These are phyloP conservation scores for Trachemys scripta DNA, from an alignment of 2,113 vertebrate species.

Conservation along the genomic window DNA sequence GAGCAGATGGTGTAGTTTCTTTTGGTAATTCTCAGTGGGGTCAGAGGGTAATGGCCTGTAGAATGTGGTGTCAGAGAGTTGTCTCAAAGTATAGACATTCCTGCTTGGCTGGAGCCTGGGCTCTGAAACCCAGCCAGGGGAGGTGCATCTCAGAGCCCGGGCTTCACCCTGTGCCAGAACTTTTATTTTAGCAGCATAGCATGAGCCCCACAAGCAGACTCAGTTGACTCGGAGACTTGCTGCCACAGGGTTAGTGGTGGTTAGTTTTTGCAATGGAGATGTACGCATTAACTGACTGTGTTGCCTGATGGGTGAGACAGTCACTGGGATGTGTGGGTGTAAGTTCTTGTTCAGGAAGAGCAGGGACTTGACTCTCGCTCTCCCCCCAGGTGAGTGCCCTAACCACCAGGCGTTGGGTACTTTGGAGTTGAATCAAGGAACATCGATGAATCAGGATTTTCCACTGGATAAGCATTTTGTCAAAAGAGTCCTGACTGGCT, in stretches of 20 bases:
- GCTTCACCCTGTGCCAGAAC: too few relatives aligned
- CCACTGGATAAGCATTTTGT: not conserved
- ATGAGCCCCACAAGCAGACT: not conserved
- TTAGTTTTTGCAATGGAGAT: not conserved
- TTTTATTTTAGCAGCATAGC: not conserved
- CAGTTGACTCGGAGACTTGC: not conserved
- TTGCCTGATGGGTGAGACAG: not conserved
- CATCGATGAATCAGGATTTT: not conserved
- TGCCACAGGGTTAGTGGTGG: not conserved
- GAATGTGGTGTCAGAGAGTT: too few relatives aligned
- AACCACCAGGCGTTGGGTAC: not conserved
- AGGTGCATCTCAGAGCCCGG: not conserved
- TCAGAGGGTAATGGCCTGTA: too few relatives aligned
- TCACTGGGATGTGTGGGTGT: not conserved
- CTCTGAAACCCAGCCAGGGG: not conserved
- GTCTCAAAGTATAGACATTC: not conserved
- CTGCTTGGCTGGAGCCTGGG: not conserved
- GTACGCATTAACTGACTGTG: not conserved
- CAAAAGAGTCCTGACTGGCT: not conserved
- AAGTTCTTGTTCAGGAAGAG: not conserved
- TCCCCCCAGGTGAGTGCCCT: not conserved
- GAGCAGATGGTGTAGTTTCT: too few relatives aligned
- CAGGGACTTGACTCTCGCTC: not conserved
- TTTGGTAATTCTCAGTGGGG: too few relatives aligned
- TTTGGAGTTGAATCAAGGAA: not conserved